Conservation (phyloP, 2,113 vertebrate species). For the Gobiocypris rarus region DNA sequence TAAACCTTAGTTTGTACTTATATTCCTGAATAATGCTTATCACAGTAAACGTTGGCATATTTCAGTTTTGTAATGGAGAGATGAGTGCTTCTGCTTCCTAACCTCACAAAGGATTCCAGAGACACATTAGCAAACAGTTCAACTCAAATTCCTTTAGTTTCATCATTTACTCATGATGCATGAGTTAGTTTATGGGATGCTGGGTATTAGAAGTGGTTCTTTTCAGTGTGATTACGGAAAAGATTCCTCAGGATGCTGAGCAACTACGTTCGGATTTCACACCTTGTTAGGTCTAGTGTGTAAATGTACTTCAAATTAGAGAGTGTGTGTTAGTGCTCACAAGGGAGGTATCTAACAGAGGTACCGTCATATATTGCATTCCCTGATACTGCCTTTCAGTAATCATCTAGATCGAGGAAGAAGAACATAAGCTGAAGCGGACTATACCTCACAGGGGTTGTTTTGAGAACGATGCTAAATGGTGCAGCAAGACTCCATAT, state of each 20-base stretch:
- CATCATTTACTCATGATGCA: conserved; percentile 5
- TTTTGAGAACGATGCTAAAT: conserved; percentile 9
- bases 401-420: neutral
- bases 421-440: neutral
- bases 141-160: conserved; percentile 28
- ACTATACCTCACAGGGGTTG: neutral
- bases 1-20: conserved; percentile 25
- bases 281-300: conserved; percentile 4
- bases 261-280: neutral
- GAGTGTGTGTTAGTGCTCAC: neutral
- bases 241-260: neutral
- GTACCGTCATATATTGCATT: neutral
- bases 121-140: conserved; percentile 35
- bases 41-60: neutral
- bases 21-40: conserved; percentile 25
- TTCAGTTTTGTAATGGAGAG: conserved; percentile 7
- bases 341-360: neutral
- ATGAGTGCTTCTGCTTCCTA: conserved; percentile 7
- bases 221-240: conserved; percentile 12
- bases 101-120: neutral
- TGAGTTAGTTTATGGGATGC: neutral
- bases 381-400: neutral
- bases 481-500: neutral
- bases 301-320: conserved; percentile 1
- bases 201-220: conserved; percentile 20